Evolutionary conservation across 2,113 vertebrate genomes (phyloP), one percentile per base, ranked within the genome.

Genomic region (Nibea coibor): DNA sequence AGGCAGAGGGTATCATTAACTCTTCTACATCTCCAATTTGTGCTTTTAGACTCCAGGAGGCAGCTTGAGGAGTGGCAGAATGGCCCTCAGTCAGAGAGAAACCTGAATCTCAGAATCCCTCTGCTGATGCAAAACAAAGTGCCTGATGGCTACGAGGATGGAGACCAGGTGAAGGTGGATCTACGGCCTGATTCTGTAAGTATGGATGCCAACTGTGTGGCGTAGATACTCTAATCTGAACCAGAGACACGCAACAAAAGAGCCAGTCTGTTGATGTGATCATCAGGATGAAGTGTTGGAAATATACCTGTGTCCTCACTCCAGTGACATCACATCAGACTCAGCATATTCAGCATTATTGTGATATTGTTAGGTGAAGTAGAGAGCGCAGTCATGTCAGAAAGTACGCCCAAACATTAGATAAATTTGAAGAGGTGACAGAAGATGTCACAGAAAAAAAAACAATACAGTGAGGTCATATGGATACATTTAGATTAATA

Each of bases 61-160:
- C 94, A 95, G 69, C 95, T 95, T 73, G 96, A 97, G 24, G 69
- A 92, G 81, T 96, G 94, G 95, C 84, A 95, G 73, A 96, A 94
- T 80, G 94, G 93, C 0, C 8, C 88, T 0, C 86, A 94, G 87
- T 7, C 87, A 16, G 92, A 95, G 31, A 84, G 43, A 2, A 90
- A 88, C 43, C 72, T 95, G 3, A 94, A 91, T 65, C 75, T 97
- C 4, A 53, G 87, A 81, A 97, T 98, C 68, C 96, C 97, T 1
- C 87, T 98, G 88, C 89, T 97, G 80, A 95, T 96, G 95, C 96
- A 97, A 88, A 96, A 96, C 92, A 92, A 94, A 71, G 92, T 85
- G 2, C 95, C 95, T 0, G 82, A 87, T 1, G 96, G 96, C 2
- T 96, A 89, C 26, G 96, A 97, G 87, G 96, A 96, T 19, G 93